phyloP scores from a whole-genome alignment of 2,113 vertebrate genomes.

The Hippocampus comes region DNA sequence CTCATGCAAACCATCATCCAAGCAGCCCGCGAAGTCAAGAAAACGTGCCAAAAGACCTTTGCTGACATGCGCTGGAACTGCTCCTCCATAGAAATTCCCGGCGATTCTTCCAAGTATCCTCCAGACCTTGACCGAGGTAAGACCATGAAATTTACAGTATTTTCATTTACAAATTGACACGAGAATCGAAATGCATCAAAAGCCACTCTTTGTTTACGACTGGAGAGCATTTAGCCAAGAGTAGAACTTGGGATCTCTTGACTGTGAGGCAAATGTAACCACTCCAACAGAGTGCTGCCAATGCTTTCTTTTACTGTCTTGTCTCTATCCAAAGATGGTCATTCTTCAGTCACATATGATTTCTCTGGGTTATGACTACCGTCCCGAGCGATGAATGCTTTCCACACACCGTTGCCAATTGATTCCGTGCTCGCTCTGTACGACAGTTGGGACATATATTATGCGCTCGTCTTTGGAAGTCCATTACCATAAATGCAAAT shows the following conservation, averaged over 20 bases:
- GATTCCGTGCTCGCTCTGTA: conserved; percentile 31
- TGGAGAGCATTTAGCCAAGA: no score
- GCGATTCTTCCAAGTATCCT: conserved; percentile 82
- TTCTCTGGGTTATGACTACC: neutral
- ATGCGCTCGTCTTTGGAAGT: neutral
- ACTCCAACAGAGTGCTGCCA: conserved; percentile 7
- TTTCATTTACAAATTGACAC: neutral
- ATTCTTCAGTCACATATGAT: neutral
- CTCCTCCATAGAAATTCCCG: conserved; percentile 86
- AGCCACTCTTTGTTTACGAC: neutral
- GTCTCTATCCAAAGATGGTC: no score
- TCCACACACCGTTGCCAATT: conserved; percentile 38
- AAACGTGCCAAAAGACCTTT: conserved; percentile 92
- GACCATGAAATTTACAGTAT: neutral
- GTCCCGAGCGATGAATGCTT: conserved; percentile 19
- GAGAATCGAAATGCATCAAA: neutral
- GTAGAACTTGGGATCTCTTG: no score
- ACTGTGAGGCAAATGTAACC: neutral
- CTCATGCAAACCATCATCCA: conserved; percentile 94
- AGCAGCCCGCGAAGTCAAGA: conserved; percentile 87
- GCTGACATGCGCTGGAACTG: conserved; percentile 98
- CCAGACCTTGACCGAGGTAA: conserved; percentile 96
- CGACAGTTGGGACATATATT: conserved; percentile 3
- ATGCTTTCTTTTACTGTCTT: conserved; percentile 34
- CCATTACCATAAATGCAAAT: no score